Evolutionary conservation across 1,140 invertebrate species (phyloP).

Genomic region (Papilio polyxenes): DNA sequence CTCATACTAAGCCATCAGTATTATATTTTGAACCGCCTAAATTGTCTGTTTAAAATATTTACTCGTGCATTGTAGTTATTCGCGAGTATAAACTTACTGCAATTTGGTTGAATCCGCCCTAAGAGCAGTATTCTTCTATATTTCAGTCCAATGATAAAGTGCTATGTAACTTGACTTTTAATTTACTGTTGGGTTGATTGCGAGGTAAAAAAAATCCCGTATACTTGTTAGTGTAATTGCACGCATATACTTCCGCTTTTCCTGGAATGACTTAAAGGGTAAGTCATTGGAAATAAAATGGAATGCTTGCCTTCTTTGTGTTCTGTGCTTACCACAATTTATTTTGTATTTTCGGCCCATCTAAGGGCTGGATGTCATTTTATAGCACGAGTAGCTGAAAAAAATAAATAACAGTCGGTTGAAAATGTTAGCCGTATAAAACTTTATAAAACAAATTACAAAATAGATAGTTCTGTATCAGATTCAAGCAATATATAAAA

Average conservation of each 20-base stretch:
- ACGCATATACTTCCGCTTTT: not conserved
- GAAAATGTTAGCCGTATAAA: too few species aligned
- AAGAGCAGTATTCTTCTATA: too few species aligned
- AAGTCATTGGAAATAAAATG: conserved; percentile 2
- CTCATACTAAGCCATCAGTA: too few species aligned
- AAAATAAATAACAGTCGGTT: too few species aligned
- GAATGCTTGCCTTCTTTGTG: not conserved
- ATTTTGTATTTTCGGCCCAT: not conserved
- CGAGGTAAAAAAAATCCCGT: not conserved
- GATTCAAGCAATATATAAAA: not conserved
- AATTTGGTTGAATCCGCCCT: too few species aligned
- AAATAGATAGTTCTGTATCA: not conserved
- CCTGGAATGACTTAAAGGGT: not conserved
- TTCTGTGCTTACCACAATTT: not conserved
- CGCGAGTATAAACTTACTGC: too few species aligned
- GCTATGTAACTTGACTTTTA: not conserved
- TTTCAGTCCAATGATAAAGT: not conserved
- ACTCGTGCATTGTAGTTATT: too few species aligned
- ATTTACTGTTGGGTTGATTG: not conserved
- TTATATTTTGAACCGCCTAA: too few species aligned
- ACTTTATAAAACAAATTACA: too few species aligned
- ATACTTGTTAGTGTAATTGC: not conserved
- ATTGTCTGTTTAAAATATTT: too few species aligned
- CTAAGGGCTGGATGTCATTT: not conserved
- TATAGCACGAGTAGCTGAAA: not conserved